phyloP scores from a whole-genome alignment of 2,888 invertebrate genomes.

The Clostera curtula region DNA sequence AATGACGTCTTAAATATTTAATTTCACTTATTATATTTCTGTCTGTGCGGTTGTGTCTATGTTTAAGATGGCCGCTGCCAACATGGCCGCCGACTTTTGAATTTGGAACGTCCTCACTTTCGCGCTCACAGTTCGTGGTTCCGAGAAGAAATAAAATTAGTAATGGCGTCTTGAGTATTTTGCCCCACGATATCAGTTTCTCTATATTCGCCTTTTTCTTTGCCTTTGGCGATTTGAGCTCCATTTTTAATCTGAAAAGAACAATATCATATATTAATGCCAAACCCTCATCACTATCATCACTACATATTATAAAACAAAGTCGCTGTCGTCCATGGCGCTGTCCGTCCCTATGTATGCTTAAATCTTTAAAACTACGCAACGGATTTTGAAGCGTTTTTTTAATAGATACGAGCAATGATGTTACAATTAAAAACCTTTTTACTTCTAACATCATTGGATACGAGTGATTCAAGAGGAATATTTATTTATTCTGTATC shows the following conservation, averaged over 20 bases:
- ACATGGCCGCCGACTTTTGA: conserved; percentile 2
- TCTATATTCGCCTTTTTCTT: conserved; percentile 54
- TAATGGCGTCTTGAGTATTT: conserved; percentile 50
- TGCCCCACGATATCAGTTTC: conserved; percentile 49
- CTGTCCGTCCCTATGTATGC: no score
- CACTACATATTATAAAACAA: no score
- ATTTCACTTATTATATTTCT: conserved; percentile 52
- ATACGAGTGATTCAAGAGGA: no score
- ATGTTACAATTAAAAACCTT: no score
- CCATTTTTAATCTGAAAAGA: conserved; percentile 60
- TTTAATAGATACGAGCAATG: no score
- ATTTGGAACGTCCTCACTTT: conserved; percentile 24
- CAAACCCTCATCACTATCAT: neutral
- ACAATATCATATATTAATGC: conserved; percentile 1
- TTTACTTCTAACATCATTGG: no score
- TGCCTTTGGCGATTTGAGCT: conserved; percentile 59
- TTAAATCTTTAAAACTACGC: no score
- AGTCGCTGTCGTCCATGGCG: no score
- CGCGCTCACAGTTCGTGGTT: conserved; percentile 52
- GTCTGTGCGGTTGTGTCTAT: conserved; percentile 35
- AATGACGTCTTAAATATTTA: conserved; percentile 52
- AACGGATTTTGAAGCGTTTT: no score
- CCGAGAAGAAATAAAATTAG: conserved; percentile 54
- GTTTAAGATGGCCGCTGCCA: conserved; percentile 27
- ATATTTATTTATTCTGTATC: no score